Evolutionary conservation across 2,113 vertebrate species (phyloP).

Genomic region (Xyrauchen texanus): DNA sequence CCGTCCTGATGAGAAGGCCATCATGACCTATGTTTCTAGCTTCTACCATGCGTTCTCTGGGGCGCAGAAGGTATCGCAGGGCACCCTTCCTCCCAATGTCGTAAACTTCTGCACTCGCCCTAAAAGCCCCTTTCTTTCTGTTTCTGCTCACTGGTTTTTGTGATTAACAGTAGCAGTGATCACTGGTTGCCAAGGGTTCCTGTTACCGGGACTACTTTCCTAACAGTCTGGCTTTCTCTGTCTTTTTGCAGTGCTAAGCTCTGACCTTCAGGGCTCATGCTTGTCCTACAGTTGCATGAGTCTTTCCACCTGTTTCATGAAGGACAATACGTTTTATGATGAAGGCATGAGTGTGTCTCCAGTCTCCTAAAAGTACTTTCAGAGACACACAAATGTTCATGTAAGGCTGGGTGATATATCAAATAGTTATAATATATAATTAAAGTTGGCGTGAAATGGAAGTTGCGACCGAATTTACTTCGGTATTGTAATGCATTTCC

Average conservation of each 20-base stretch:
- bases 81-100: constrained; percentile 67
- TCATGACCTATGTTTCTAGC: constrained; percentile 99
- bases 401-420: too few relatives aligned
- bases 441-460: too few relatives aligned
- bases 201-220: constrained; percentile 65
- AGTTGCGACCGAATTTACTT: too few relatives aligned
- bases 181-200: constrained; percentile 19
- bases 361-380: not conserved
- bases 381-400: not conserved
- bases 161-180: constrained; percentile 33
- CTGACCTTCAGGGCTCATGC: constrained; percentile 46
- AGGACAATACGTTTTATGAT: constrained; percentile 64
- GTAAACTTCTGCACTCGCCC: constrained; percentile 73
- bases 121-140: constrained; percentile 70
- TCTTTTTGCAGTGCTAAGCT: constrained; percentile 72
- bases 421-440: too few relatives aligned
- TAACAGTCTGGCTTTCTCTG: constrained; percentile 73
- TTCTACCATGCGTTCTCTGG: constrained; percentile 99
- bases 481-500: too few relatives aligned
- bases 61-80: constrained; percentile 98
- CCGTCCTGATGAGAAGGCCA: constrained; percentile 98
- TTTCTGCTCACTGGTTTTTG: constrained; percentile 52
- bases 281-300: constrained; percentile 72
- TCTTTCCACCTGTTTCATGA: constrained; percentile 81
- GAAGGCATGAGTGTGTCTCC: constrained; percentile 62